Base-by-base conservation (phyloP, 2,888 invertebrate species). In the Diaphora mendica region DNA sequence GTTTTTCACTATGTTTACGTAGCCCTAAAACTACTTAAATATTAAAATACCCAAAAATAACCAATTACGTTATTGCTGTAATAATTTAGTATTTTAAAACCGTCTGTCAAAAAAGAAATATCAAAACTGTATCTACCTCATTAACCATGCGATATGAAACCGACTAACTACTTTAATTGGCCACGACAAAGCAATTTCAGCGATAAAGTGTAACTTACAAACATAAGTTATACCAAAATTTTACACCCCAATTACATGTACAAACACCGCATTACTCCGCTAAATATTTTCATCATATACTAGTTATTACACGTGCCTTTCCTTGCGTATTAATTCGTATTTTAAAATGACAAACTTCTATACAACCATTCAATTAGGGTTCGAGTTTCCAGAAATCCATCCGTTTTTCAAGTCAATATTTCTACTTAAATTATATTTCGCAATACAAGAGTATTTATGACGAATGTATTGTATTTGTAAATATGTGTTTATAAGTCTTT, bases 171-270 rank as follows among this genome's bases (percentile, higher is more conserved):
- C 48, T 75, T 55, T 75, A 75, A 75, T 72, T 72, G 66, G 70
- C 69, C 69, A 72, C 72, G 69, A 72, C 72, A 66, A 66, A 59
- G 72, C 68, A 62, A 66, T 75, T 70, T 70, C 33, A 66, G 66
- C 39, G 20, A 62, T 69, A 70, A 72, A 72, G 23, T 75, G 68
- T 75, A 62, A 71, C 23, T 30, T 62, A 72, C 64, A 26, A 68
- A 35, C 69, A 35, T 42, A 67, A 33, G 66, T 75, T 55, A 75
- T 39, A 66, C 67, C 42, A 51, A 33, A 65, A 79, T 67, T 80
- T 80, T 82, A 76, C 71, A 70, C 77, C 72, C 75, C 74, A 85
- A 81, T 84, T 79, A 78, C 75, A 79, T 73, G 76, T 76, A 76
- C 75, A 77, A 84, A 84, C 78, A 81, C 72, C 72, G 70, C 76